phyloP scores from a whole-genome alignment of 1,140 invertebrate species.

The Drosophila kepulauana region DNA sequence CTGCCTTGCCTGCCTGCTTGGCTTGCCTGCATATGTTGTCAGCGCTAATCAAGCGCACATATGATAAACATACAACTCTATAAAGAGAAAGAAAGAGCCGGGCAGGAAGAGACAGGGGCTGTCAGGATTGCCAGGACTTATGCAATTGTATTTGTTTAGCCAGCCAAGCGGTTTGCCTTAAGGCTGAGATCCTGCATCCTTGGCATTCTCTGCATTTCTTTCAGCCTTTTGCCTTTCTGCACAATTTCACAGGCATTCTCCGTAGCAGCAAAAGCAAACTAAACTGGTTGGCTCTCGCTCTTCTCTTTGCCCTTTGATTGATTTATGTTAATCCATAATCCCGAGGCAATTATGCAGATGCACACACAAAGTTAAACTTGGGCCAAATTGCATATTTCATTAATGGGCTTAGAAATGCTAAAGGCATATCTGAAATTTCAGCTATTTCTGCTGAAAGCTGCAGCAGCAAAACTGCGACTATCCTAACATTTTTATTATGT shows the following conservation, averaged over 20 bases:
- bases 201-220: conserved; percentile 68
- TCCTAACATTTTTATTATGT: conserved; percentile 81
- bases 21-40: conserved; percentile 76
- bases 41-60: conserved; percentile 82
- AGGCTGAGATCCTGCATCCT: conserved; percentile 35
- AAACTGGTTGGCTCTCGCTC: no score
- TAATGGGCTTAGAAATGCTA: conserved; percentile 33
- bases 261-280: conserved; percentile 12
- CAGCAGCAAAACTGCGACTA: conserved; percentile 34
- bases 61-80: conserved; percentile 72
- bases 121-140: conserved; percentile 52
- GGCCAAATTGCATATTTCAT: conserved; percentile 43
- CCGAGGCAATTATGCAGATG: conserved; percentile 61
- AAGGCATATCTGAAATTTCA: conserved; percentile 13
- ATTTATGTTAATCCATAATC: conserved; percentile 68
- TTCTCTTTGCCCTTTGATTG: conserved; percentile 58
- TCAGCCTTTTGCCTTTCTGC: conserved; percentile 53
- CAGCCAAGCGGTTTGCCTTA: conserved; percentile 41
- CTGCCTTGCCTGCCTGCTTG: not conserved
- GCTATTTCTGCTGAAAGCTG: conserved; percentile 4
- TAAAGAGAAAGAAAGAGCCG: conserved; percentile 5
- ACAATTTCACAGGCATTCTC: conserved; percentile 68
- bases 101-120: conserved; percentile 46
- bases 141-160: conserved; percentile 78
- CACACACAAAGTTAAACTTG: conserved; percentile 20